Evolutionary conservation across 1,140 invertebrate species (phyloP), one percentile per base, ranked within the genome.

Genomic region (Drosophila littoralis): DNA sequence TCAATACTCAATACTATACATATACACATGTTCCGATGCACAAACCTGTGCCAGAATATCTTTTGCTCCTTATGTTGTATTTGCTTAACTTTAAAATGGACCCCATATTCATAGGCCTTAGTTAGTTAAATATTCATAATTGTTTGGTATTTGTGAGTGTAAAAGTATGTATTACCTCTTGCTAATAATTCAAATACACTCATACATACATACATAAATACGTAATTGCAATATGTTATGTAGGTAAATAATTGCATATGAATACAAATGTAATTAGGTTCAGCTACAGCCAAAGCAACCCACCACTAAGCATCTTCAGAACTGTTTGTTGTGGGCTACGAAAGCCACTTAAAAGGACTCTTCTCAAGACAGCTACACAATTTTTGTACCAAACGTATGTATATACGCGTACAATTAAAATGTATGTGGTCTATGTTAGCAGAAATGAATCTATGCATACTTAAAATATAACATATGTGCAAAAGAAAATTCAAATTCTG

Each of bases 281-380:
- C 38, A 79, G 59, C 36, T 69, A 72, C 51, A 72, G 74, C 72
- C 58, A 77, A 51, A 75, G 70, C 64, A 81, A 75, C 83, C 82
- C 83, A 85, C 82, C 82, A 88, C 60, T 55, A 65, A 66, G 76
- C 77, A 85, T 54, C 59, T 69, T 86, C 43, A 15, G 50, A 79
- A 72, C 63, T 55, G 64, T 75, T 78, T 61, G 63, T 60, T 82
- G 83, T 82, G 79, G 83, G 75, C 67, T 63, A 38, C 63, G 51
- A 15, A 48, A 72, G 69, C 75, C 79, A 60, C 71, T 81, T 55
- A 67, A 88, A 69, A 88, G 66, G 72, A 82, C 72, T 86, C 74
- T 82, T 79, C 68, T 85, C 58, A 69, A 60, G 59, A 64, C 43
- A 63, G 40, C 55, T 81, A 69, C 45, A 68, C 46, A 59, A 77